Base-by-base conservation (phyloP, 2,113 vertebrate genomes). In the Thermophis baileyi region DNA sequence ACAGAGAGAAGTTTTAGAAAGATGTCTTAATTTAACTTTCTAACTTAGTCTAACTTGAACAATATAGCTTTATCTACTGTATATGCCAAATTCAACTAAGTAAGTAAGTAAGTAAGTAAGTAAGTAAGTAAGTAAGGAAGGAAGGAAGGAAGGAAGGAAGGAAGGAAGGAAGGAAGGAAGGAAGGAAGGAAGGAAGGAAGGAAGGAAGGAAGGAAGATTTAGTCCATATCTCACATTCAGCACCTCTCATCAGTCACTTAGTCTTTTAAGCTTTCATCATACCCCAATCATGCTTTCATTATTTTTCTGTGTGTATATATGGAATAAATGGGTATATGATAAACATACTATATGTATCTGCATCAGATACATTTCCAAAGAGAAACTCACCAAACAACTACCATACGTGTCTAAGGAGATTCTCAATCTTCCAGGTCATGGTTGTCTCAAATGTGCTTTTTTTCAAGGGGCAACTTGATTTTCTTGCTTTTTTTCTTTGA, bases 21-120 rank as follows among this genome's bases (percentile, higher is more conserved):
- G 93, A 30, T 44, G 91, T 22, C 35, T 95, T 92, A 18, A 88
- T 90, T 85, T 95, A 93, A 96, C 2, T 74, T 40, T 16, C 69
- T 40, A 18, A 18, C 69, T 40, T 74, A 20, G 93, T 94, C 91
- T 93, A 95, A n/a, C 2, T 5, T 92, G 18, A 74, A 47, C 89
- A 69, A 20, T 11, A 12, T 44, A 92, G 9, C 24, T 94, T 95
- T 94, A 88, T 50, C n/a, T 51, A 30, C 25, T 30, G 1, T 60
- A 24, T 85, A 55, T 44, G 2, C 86, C 93, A 87, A 88, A 3
- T 12, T 94, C 1, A 87, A 87, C 94, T 91, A 95, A 85, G 50
- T 1, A 16, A 35, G 63, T 4, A 2, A 24, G 54, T 22, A 2
- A 55, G 54, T 5, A 7, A 57, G 55, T 2, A 8, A 57, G 55